These are phyloP conservation scores for Channa striata DNA, from an alignment of 2,797 vertebrate genomes.

Conservation along the genomic window DNA sequence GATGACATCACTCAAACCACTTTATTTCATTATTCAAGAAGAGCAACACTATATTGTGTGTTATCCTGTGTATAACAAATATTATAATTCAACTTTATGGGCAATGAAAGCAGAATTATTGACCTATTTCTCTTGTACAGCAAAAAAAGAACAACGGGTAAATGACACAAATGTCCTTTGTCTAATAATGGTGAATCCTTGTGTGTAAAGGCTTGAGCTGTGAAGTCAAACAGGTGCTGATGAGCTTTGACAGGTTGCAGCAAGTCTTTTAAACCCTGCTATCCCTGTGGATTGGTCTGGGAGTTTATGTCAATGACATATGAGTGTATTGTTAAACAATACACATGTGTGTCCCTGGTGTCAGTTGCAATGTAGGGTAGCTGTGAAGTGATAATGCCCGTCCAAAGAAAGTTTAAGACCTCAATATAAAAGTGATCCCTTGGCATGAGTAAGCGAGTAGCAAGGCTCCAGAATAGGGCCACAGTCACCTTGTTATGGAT, in stretches of 20 bases:
- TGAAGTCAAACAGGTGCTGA: constrained; percentile 29
- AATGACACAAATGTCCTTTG: constrained; percentile 4
- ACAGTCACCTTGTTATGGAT: constrained; percentile 17
- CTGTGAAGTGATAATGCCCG: constrained; percentile 40
- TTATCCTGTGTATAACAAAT: constrained; percentile 7
- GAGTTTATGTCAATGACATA: constrained; percentile 16
- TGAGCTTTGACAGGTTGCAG: constrained; percentile 13
- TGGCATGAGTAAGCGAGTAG: constrained; percentile 43
- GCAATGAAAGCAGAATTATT: neutral
- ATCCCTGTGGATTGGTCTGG: constrained; percentile 12
- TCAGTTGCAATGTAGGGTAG: constrained; percentile 24
- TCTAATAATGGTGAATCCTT: neutral
- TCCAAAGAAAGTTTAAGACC: constrained; percentile 41
- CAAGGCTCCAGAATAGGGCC: constrained; percentile 20
- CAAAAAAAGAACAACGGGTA: neutral
- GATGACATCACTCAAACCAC: constrained; percentile 29
- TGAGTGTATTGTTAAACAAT: constrained; percentile 6
- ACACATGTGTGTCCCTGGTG: constrained; percentile 9
- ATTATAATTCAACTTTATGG: constrained; percentile 16
- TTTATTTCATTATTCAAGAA: too few species aligned
- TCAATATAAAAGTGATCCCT: constrained; percentile 47
- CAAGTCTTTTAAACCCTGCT: constrained; percentile 18
- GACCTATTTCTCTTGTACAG: neutral
- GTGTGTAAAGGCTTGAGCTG: constrained; percentile 2
- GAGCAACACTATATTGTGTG: too few species aligned